Conservation (phyloP, 2,888 invertebrate species). For the Auanema freiburgensis region DNA sequence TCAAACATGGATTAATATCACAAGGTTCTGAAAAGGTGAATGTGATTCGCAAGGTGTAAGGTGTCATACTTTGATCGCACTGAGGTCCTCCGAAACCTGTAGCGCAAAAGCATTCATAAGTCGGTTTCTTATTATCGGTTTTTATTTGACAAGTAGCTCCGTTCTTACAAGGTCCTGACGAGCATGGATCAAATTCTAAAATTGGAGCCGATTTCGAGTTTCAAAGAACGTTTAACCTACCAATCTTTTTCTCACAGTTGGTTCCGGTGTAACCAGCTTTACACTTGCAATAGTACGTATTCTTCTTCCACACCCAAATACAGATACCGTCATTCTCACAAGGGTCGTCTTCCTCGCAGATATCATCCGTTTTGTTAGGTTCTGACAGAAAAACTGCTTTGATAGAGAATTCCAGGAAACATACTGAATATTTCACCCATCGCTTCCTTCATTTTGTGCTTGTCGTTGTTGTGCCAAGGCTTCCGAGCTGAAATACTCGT, state of each 20-base stretch:
- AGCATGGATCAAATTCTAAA: slow-evolving; percentile 57
- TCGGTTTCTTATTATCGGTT: slow-evolving; percentile 37
- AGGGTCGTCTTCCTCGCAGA: slow-evolving; percentile 53
- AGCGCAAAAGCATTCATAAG: slow-evolving; percentile 58
- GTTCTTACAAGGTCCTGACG: slow-evolving; percentile 53
- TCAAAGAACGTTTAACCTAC: slow-evolving; percentile 25
- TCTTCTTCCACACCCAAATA: slow-evolving; percentile 49
- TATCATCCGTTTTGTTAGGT: slow-evolving; percentile 41
- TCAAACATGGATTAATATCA: slow-evolving; percentile 56
- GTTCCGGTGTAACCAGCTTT: slow-evolving; percentile 51
- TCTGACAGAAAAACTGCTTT: slow-evolving; percentile 21
- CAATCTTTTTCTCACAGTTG: slow-evolving; percentile 53
- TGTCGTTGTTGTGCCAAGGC: slow-evolving; percentile 54
- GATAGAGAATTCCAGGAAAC: slow-evolving; percentile 15
- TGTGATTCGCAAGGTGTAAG: background rate
- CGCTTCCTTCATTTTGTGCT: slow-evolving; percentile 46
- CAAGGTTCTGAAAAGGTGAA: slow-evolving; percentile 28
- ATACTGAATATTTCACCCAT: slow-evolving; percentile 40
- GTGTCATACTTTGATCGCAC: slow-evolving; percentile 55
- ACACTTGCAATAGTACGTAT: slow-evolving; percentile 57
- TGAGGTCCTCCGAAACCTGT: slow-evolving; percentile 53
- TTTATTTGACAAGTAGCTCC: slow-evolving; percentile 56
- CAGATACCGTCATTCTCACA: slow-evolving; percentile 60
- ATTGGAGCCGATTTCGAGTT: background rate
- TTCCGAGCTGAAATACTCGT: slow-evolving; percentile 37